A percentile compares a stretch with the other conserved stretches of the same genome.
phyloP scores from a whole-genome alignment of 2,797 vertebrate species.

The Pygocentrus nattereri region DNA sequence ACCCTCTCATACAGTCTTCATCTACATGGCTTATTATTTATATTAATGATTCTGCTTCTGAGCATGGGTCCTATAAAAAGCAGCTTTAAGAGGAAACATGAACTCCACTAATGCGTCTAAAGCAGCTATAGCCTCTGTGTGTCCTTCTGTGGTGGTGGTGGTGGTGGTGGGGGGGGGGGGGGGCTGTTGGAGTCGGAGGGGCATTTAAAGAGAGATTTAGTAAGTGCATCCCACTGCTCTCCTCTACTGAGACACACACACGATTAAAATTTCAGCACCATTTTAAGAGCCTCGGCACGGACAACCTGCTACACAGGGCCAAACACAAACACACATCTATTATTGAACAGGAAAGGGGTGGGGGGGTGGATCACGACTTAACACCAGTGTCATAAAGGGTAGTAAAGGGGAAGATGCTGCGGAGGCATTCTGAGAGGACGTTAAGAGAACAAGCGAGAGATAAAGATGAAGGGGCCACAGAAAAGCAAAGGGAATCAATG shows the following conservation, averaged over 20 bases:
- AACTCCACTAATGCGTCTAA: conserved; percentile 62
- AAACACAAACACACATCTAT: conserved; percentile 55
- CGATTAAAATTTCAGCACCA: conserved; percentile 62
- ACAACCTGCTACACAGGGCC: conserved; percentile 32
- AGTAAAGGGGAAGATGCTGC: conserved; percentile 37
- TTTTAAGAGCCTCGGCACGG: conserved; percentile 53
- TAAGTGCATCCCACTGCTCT: conserved; percentile 54
- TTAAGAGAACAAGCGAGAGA: conserved; percentile 1
- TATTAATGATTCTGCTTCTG: neutral
- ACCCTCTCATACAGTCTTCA: too few species aligned
- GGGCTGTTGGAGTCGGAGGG: neutral
- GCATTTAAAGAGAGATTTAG: conserved; percentile 59
- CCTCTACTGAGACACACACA: conserved; percentile 26
- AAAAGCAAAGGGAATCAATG: conserved; percentile 27
- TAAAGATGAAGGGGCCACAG: neutral
- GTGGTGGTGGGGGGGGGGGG: neutral
- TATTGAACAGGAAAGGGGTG: conserved; percentile 53
- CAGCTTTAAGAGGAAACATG: conserved; percentile 56
- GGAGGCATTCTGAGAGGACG: conserved; percentile 21
- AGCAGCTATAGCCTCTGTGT: conserved; percentile 18
- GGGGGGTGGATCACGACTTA: conserved; percentile 40
- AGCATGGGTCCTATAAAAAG: conserved; percentile 62
- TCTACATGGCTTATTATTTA: too few species aligned
- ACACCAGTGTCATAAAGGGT: conserved; percentile 38
- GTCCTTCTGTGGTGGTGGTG: conserved; percentile 24